These are phyloP conservation scores for Sebastes hubbsi DNA, from an alignment of 2,797 vertebrate species.

Conservation along the genomic window DNA sequence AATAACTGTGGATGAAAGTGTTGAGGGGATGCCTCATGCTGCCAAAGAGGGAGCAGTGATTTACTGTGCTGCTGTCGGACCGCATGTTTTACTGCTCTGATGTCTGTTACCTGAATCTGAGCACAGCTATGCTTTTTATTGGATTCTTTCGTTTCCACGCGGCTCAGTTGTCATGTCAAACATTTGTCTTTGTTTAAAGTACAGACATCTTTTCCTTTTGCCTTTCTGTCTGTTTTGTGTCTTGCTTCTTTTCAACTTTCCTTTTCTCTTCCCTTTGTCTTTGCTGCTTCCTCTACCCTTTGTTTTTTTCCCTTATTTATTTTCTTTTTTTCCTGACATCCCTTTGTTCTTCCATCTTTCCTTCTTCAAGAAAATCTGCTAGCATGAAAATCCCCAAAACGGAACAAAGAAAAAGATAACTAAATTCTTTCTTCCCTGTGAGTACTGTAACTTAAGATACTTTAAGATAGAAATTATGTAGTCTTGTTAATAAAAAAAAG, in stretches of 20 bases:
- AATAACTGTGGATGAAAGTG: slow-evolving; percentile 69
- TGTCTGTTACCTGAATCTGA: slow-evolving; percentile 14
- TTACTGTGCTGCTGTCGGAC: slow-evolving; percentile 43
- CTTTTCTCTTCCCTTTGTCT: too few species aligned
- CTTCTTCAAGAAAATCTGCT: background rate
- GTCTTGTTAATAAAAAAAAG: background rate
- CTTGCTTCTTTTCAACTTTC: background rate
- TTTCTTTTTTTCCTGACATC: background rate
- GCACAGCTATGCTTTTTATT: slow-evolving; percentile 14
- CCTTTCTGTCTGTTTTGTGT: background rate
- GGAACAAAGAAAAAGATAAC: background rate
- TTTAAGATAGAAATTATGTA: too few species aligned
- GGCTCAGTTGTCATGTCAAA: slow-evolving; percentile 7
- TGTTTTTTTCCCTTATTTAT: background rate
- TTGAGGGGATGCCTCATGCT: slow-evolving; percentile 50
- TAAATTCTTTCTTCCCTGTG: background rate
- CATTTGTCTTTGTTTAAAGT: slow-evolving; percentile 17
- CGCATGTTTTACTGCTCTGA: slow-evolving; percentile 22
- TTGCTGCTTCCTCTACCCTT: background rate
- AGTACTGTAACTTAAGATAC: background rate
- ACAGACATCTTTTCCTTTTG: background rate
- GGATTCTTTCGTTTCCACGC: background rate
- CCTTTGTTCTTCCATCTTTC: background rate
- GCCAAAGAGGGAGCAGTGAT: slow-evolving; percentile 59
- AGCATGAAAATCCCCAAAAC: background rate